Conservation (phyloP, 2,113 vertebrate genomes). For the Chionis minor region DNA sequence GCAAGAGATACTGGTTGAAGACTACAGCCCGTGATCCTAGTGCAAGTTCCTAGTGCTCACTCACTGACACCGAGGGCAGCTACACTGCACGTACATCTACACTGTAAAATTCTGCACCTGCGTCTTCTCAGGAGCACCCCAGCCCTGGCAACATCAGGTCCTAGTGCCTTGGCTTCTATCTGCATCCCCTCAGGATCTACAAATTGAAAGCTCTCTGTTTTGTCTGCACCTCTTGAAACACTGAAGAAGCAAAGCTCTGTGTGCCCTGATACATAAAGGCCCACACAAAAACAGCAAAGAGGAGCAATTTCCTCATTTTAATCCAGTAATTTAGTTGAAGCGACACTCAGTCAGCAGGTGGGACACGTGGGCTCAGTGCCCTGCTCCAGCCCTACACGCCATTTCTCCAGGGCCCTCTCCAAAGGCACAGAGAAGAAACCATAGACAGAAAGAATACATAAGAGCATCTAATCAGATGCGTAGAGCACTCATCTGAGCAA, state of each 20-base stretch:
- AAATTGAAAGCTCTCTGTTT: background rate
- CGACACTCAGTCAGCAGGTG: background rate
- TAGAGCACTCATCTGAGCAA: conserved; percentile 9
- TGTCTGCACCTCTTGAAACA: background rate
- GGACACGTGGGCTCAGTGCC: background rate
- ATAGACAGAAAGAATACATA: background rate
- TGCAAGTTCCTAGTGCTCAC: background rate
- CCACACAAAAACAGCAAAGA: background rate
- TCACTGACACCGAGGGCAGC: background rate
- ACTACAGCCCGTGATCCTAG: background rate
- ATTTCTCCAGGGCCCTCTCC: background rate
- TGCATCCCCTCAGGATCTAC: background rate
- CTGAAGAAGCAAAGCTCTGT: background rate
- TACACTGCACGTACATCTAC: background rate
- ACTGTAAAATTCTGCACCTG: background rate
- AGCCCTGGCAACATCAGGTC: background rate
- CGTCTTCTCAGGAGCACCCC: background rate
- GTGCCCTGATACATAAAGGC: background rate
- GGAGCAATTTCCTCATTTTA: background rate
- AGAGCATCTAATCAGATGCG: conserved; percentile 2
- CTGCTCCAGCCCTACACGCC: background rate
- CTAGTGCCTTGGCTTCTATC: background rate
- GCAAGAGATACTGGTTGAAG: background rate
- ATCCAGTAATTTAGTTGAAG: background rate
- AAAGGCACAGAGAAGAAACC: background rate